Base-by-base conservation (phyloP, 2,113 vertebrate genomes). In the Paracanthobrama guichenoti region DNA sequence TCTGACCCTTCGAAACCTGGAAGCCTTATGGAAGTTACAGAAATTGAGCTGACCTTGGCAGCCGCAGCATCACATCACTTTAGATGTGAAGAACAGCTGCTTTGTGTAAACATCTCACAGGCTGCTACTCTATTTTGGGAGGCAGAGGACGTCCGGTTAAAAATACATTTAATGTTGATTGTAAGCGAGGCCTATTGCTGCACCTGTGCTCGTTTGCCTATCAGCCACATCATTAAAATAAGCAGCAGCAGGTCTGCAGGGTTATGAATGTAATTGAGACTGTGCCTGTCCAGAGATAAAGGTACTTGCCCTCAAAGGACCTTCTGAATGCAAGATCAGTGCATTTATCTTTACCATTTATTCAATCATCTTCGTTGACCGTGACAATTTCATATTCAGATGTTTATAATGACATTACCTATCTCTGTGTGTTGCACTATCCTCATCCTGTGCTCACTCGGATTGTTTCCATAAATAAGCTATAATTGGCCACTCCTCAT, bases 291-390 rank as follows among this genome's bases (percentile, higher is more conserved):
- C 16, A 8, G 67, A 79, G 28, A 86, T 78, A 80, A 86, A 57
- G 42, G 20, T 62, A n/a, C 53, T 60, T 84, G 72, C 69, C 22
- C 24, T 82, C 9, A 81, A 44, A 79, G 55, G 46, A 31, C 66
- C 35, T 79, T 78, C 42, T 62, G 24, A 35, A 73, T 44, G 35
- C 46, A 81, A 55, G 44, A 60, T 66, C 57, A 50, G 2, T 78
- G 46, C 59, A 44, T 66, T 44, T 66, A 79, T 82, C 81, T 66
- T 39, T 59, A 46, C 62, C 71, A 73, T 73, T 85, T 77, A 83
- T 35, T 87, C 55, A 39, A 42, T 73, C 74, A 44, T 81, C 82
- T 80, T 62, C 42, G 13, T 59, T 39, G 26, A 79, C 35, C 60
- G 35, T 48, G 67, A 75, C 46, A 44, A 72, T 20, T 53, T 82